Conservation (phyloP, 2,888 invertebrate genomes). For the Tetanocera ferruginea region DNA sequence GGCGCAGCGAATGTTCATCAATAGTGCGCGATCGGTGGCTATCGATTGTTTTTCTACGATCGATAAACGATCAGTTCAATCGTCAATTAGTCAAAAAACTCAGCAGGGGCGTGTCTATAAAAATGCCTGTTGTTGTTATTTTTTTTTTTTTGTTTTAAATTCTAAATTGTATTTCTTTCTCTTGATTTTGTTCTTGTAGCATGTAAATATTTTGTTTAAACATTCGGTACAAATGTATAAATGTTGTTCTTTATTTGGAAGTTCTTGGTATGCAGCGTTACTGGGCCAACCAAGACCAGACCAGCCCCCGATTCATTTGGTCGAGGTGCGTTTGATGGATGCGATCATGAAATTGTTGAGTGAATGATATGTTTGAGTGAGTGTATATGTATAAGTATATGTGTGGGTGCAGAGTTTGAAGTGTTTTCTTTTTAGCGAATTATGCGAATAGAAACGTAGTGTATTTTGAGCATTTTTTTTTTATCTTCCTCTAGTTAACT, state of each 20-base stretch:
- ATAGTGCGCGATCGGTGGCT: background rate
- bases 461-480: background rate
- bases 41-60: slow-evolving; percentile 20
- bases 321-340: too few species aligned
- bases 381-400: too few species aligned
- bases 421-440: too few species aligned
- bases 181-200: background rate
- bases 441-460: too few species aligned
- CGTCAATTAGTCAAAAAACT: slow-evolving; percentile 36
- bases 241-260: slow-evolving; percentile 30
- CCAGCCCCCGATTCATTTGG: too few species aligned
- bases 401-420: too few species aligned
- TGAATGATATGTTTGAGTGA: too few species aligned
- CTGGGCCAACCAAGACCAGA: too few species aligned
- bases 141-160: slow-evolving; percentile 37
- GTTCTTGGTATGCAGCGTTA: background rate
- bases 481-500: background rate
- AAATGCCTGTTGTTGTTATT: slow-evolving; percentile 38
- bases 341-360: too few species aligned
- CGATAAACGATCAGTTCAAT: slow-evolving; percentile 36
- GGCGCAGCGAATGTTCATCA: background rate
- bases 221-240: slow-evolving; percentile 28
- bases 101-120: slow-evolving; percentile 38
- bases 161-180: slow-evolving; percentile 10
- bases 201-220: slow-evolving; percentile 24